Evolutionary conservation across 2,888 invertebrate genomes (phyloP).

Genomic region (Cotesia congregata): DNA sequence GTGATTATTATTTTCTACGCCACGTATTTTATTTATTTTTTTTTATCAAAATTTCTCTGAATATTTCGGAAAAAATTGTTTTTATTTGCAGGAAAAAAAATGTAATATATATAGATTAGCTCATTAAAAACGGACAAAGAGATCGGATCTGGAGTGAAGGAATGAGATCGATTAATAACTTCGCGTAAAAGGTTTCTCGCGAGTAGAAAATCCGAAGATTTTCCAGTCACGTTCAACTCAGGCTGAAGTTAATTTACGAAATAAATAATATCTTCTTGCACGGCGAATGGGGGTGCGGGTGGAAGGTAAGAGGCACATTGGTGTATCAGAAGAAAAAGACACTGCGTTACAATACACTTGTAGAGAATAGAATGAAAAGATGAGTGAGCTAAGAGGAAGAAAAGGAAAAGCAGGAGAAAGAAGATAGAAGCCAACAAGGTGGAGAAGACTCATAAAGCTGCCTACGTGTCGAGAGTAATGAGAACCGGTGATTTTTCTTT

Average conservation of each 20-base stretch:
- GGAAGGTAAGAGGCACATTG: conserved; percentile 46
- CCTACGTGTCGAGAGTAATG: conserved; percentile 69
- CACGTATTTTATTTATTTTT: no score
- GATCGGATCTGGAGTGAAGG: conserved; percentile 32
- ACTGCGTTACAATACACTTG: conserved; percentile 11
- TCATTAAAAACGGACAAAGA: conserved; percentile 23
- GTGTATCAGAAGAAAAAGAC: conserved; percentile 42
- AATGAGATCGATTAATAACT: conserved; percentile 68
- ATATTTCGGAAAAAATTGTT: no score
- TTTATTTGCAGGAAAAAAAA: no score
- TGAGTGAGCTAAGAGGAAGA: neutral
- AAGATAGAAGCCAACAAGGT: conserved; percentile 37
- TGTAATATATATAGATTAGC: no score
- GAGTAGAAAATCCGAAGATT: conserved; percentile 61
- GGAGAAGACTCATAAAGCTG: conserved; percentile 64
- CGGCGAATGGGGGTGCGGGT: conserved; percentile 46
- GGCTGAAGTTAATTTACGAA: conserved; percentile 70
- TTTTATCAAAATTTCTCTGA: no score
- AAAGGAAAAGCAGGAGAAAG: conserved; percentile 38
- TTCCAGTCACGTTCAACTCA: conserved; percentile 68
- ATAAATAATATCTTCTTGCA: conserved; percentile 70
- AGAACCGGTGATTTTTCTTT: conserved; percentile 70
- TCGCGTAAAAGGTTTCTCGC: conserved; percentile 56
- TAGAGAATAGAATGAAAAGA: conserved; percentile 21
- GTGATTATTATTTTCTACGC: no score